A percentile compares a stretch with the other conserved stretches of the same genome.
Conservation (phyloP, 2,113 vertebrate genomes). For the Dendrocopos noguchii region DNA sequence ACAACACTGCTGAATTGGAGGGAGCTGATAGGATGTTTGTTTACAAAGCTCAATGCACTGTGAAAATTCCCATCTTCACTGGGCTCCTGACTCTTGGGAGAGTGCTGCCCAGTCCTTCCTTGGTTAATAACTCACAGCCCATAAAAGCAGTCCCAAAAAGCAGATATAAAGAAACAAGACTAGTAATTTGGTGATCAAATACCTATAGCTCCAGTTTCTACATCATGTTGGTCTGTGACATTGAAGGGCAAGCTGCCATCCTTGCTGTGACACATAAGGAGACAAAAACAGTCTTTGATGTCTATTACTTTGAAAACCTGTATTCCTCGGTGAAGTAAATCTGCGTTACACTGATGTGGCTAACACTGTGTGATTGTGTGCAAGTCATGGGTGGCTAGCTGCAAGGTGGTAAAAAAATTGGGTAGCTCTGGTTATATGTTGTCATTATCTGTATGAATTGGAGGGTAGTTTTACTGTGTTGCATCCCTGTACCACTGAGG, state of each 20-base stretch:
- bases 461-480: neutral
- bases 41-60: neutral
- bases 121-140: neutral
- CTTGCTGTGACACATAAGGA: fast-evolving
- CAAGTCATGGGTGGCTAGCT: neutral
- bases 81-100: neutral
- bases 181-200: neutral
- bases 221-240: neutral
- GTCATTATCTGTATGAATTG: neutral
- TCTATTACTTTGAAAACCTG: neutral
- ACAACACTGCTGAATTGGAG: neutral
- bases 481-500: neutral
- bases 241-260: neutral
- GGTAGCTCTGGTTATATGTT: neutral
- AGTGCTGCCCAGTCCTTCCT: neutral
- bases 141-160: neutral
- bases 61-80: neutral
- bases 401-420: neutral
- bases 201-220: neutral
- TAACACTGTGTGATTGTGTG: fast-evolving
- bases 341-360: fast-evolving
- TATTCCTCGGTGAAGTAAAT: neutral
- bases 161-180: neutral
- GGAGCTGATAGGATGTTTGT: neutral
- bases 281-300: neutral